A percentile compares a stretch with the other conserved stretches of the same genome.
Evolutionary conservation across 2,113 vertebrate species (phyloP).

Genomic region (Baryphthengus martii): DNA sequence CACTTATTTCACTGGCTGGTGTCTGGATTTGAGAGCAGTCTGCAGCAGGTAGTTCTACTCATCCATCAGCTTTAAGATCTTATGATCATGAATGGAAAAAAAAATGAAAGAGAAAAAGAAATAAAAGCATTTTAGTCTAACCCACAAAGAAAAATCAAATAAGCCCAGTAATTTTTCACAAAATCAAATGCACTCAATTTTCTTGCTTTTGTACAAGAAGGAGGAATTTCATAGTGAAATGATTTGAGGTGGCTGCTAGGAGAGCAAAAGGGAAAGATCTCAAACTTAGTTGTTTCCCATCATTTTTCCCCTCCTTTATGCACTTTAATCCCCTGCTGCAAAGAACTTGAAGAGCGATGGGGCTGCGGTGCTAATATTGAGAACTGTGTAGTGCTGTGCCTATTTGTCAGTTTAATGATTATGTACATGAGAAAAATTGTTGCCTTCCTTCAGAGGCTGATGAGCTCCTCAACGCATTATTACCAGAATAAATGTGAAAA

Average conservation of each 20-base stretch:
- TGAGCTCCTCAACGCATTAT: constrained; percentile 62
- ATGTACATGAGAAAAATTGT: constrained; percentile 43
- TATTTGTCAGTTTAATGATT: constrained; percentile 69
- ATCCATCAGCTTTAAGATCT: neutral
- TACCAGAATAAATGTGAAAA: constrained; percentile 63
- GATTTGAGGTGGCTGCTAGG: neutral
- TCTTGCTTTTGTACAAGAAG: neutral
- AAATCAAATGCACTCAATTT: neutral
- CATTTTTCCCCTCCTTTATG: neutral
- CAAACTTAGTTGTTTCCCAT: neutral
- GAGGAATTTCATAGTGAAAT: neutral
- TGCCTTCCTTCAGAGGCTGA: constrained; percentile 47
- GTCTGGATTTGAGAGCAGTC: neutral
- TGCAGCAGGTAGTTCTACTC: neutral
- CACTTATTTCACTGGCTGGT: neutral
- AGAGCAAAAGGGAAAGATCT: neutral
- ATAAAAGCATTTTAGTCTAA: neutral
- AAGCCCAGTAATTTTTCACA: neutral
- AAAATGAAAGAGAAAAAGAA: neutral
- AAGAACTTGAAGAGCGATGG: constrained; percentile 20
- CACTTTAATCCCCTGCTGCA: neutral
- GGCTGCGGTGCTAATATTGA: constrained; percentile 26
- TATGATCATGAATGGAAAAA: neutral
- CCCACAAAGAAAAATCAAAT: neutral
- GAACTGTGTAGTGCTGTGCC: constrained; percentile 4